Evolutionary conservation across 2,113 vertebrate genomes (phyloP), one percentile per base, ranked within the genome.

Genomic region (Aegotheles bennettii): DNA sequence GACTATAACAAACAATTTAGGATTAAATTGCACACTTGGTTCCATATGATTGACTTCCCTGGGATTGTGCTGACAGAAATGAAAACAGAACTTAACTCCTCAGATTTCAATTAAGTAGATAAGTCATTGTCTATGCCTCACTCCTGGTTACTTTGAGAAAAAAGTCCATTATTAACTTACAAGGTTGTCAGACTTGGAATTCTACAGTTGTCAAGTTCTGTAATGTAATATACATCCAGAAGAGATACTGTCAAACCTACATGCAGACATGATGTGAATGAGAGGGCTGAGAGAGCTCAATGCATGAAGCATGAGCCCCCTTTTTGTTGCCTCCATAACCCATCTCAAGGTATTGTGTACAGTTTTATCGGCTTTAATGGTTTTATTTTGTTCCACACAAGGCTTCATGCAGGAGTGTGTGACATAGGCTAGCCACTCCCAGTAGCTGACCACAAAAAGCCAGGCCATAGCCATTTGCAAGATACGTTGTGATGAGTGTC

Each of bases 1-100:
- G 65, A 67, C 26, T 57, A 38, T 65, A 91, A 76, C 82, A 94
- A 96, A 93, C 59, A 83, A 36, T 77, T 95, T 83, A 69, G 78
- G 94, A 91, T 76, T 91, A 94, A 95, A 94, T 91, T 89, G 91
- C 74, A 87, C 28, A 42, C 65, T 93, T 73, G 28, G 48, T 94
- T 94, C 77, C 61, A 20, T 92, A 69, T 91, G 89, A 94, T 95
- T 96, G 94, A 95, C 78, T 95, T 87, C 57, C 63, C 57, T 54
- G 74, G 78, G 82, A 76, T 76, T 85, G 81, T 56, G 87, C 77
- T 91, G 94, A 94, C 91, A 95, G 89, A 95, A 89, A 91, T 79
- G 87, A 94, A 91, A 91, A 67, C 74, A 93, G 93, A 91, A 79
- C 48, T 84, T 59, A 92, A 53, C 53, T 87, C 48, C 81, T 79